phyloP scores from a whole-genome alignment of 1,140 invertebrate species.

The Nasonia giraulti region DNA sequence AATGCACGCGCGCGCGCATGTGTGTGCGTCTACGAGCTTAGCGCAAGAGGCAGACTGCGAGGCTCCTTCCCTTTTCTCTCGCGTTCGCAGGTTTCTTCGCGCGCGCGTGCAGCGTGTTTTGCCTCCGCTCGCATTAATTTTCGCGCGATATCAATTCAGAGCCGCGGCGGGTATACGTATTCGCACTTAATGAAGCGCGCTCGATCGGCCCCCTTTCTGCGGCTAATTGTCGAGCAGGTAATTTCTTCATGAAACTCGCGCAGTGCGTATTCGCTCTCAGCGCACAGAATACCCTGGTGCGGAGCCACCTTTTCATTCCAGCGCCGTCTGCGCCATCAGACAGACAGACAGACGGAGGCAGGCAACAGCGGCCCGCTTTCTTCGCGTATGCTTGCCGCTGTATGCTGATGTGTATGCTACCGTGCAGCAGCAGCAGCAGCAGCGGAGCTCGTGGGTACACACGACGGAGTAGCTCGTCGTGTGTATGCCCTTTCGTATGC shows the following conservation, averaged over 20 bases:
- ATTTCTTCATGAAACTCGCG: too few species aligned
- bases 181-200: background rate
- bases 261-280: too few species aligned
- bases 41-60: conserved; percentile 24
- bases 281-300: too few species aligned
- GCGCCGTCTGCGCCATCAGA: too few species aligned
- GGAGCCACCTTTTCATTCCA: too few species aligned
- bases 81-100: background rate
- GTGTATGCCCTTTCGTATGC: conserved; percentile 58
- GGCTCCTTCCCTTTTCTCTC: background rate
- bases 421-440: background rate
- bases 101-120: background rate
- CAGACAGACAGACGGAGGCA: too few species aligned
- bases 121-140: background rate
- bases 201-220: background rate
- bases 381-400: background rate
- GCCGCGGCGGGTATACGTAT: background rate
- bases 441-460: background rate
- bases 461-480: background rate
- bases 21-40: conserved; percentile 28
- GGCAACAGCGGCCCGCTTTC: too few species aligned
- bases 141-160: background rate
- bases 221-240: background rate
- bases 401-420: background rate
- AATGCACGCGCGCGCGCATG: conserved; percentile 40